phyloP scores from a whole-genome alignment of 2,113 vertebrate species.

The Turnix velox region DNA sequence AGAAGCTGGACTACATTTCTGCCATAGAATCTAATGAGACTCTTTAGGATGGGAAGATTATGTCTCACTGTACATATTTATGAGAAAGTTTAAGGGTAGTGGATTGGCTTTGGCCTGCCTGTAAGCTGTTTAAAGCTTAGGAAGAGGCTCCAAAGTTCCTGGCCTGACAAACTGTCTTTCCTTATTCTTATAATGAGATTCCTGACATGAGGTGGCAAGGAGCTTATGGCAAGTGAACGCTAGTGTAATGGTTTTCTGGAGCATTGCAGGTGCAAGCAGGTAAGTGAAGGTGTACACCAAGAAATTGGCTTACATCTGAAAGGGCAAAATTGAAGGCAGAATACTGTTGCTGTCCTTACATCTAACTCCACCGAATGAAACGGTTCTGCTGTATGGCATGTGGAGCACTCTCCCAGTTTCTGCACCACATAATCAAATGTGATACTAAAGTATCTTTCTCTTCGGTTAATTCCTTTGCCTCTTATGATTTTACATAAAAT shows the following conservation, averaged over 20 bases:
- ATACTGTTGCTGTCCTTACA: background rate
- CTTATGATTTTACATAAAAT: background rate
- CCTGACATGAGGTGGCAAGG: background rate
- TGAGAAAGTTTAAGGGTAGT: background rate
- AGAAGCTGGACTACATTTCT: background rate
- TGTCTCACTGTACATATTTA: background rate
- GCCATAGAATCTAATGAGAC: background rate
- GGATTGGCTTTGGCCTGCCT: background rate
- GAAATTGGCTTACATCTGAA: background rate
- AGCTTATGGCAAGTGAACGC: background rate
- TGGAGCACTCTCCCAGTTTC: background rate
- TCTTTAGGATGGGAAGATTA: background rate
- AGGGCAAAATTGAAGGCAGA: background rate
- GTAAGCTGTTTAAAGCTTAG: background rate
- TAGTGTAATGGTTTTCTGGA: background rate
- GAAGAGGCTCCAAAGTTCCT: background rate
- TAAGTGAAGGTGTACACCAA: background rate
- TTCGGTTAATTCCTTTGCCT: background rate
- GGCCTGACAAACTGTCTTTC: background rate
- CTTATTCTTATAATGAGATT: background rate
- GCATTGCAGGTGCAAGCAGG: background rate
- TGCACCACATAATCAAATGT: fast-evolving
- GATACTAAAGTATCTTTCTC: background rate
- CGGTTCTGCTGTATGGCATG: background rate
- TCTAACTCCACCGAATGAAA: background rate